Evolutionary conservation across 2,888 invertebrate genomes (phyloP), one percentile per base, ranked within the genome.

Genomic region (Hydrotaea cyrtoneurina): DNA sequence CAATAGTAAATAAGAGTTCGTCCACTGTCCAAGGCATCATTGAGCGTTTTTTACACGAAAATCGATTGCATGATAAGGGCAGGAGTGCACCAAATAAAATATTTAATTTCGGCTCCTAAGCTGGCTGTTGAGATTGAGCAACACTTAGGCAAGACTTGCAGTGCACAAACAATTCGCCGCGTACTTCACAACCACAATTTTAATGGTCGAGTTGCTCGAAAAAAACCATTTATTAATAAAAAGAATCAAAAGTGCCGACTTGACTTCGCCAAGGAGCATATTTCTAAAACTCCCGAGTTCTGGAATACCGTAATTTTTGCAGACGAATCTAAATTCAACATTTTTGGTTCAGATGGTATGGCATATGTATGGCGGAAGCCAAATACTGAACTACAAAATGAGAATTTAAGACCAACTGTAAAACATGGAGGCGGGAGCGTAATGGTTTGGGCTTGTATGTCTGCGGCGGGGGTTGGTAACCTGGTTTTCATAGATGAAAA

Each of bases 381-480:
- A n/a, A n/a, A n/a, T n/a, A 79, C 55, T 2, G 46, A 76, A 74
- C 78, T 85, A 10, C 21, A 77, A 21, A 4, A 15, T 23, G 50
- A 82, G 15, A 46, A 62, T 74, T 43, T 69, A 21, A 21, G 17
- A 46, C 46, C 83, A 43, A 83, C 74, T 23, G 53, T 57, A 26
- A 83, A 84, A 77, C 78, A 73, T 57, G 82, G 82, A 77, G 77
- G 15, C 78, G n/a, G n/a, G n/a, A n/a, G n/a, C n/a, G n/a, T n/a
- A n/a, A n/a, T n/a, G n/a, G n/a, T n/a, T n/a, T n/a, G 74, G 78
- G 72, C 31, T 5, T 79, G 78, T 62, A 78, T 80, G 80, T 39
- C 75, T 7, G 74, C 81, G 1, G 17, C 78, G 17, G 78, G 78
- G 15, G 74, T 84, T 71, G 75, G 78, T 64, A 80, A 80, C 46